Percentiles rank a stretch among this genome's conserved stretches.
phyloP scores from a whole-genome alignment of 2,113 vertebrate genomes.

The Tetrao urogallus region DNA sequence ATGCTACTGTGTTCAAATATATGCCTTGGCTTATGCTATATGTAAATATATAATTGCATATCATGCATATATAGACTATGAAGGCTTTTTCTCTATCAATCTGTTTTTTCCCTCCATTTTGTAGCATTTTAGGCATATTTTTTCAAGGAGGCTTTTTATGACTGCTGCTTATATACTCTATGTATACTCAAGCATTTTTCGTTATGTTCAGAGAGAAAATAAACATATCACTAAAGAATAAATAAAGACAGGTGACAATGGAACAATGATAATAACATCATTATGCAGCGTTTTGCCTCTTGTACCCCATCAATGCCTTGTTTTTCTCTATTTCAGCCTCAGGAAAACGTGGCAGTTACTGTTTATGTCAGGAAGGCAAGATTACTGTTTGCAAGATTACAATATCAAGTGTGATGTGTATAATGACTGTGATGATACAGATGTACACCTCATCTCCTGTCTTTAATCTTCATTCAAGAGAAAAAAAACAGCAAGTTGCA shows the following conservation, averaged over 20 bases:
- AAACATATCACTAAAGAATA: constrained; percentile 40
- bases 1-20: constrained; percentile 49
- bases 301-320: constrained; percentile 67
- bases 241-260: constrained; percentile 61
- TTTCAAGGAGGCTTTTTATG: neutral
- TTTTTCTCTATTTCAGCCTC: constrained; percentile 72
- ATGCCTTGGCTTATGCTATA: constrained; percentile 27
- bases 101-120: neutral
- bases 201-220: constrained; percentile 43
- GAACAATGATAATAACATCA: constrained; percentile 63
- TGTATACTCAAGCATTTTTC: constrained; percentile 41
- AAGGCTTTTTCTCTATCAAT: constrained; percentile 42
- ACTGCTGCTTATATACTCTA: constrained; percentile 5
- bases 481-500: neutral
- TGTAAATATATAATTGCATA: constrained; percentile 49
- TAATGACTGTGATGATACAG: constrained; percentile 67
- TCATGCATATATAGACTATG: constrained; percentile 35
- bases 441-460: constrained; percentile 33
- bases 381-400: constrained; percentile 68
- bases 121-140: constrained; percentile 3
- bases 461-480: constrained; percentile 35
- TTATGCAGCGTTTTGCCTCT: constrained; percentile 68
- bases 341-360: constrained; percentile 65
- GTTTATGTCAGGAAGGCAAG: constrained; percentile 68
- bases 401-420: constrained; percentile 43